Percentiles rank a stretch among this genome's conserved stretches.
phyloP scores from a whole-genome alignment of 2,797 vertebrate species.

The Centroberyx gerrardi region DNA sequence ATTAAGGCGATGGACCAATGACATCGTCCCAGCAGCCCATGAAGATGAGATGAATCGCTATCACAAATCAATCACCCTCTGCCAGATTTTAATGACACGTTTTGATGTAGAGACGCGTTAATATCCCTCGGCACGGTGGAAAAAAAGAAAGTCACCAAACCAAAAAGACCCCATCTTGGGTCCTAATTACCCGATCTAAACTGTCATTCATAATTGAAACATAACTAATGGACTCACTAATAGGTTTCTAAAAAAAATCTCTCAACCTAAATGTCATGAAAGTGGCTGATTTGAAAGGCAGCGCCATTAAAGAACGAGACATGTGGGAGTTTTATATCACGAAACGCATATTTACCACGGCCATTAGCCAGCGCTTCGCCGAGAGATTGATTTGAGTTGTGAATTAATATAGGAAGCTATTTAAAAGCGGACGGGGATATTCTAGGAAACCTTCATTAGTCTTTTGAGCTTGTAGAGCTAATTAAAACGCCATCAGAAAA shows the following conservation, averaged over 20 bases:
- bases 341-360: slow-evolving; percentile 40
- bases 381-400: slow-evolving; percentile 61
- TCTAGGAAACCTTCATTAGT: slow-evolving; percentile 59
- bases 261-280: slow-evolving; percentile 28
- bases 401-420: slow-evolving; percentile 65
- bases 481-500: slow-evolving; percentile 38
- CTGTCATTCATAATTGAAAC: slow-evolving; percentile 70
- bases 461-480: slow-evolving; percentile 19
- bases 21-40: neutral
- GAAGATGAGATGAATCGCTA: neutral
- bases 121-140: neutral
- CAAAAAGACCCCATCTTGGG: slow-evolving; percentile 6
- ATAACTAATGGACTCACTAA: slow-evolving; percentile 67
- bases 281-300: slow-evolving; percentile 33
- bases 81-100: neutral
- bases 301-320: slow-evolving; percentile 25
- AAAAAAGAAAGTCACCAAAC: slow-evolving; percentile 17
- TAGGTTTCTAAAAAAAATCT: slow-evolving; percentile 40
- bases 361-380: slow-evolving; percentile 31
- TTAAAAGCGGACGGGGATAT: slow-evolving; percentile 48
- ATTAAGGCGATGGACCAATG: neutral
- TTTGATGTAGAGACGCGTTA: slow-evolving; percentile 38
- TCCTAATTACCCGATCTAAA: slow-evolving; percentile 44
- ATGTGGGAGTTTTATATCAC: slow-evolving; percentile 34
- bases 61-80: slow-evolving; percentile 28